phyloP scores from a whole-genome alignment of 2,888 invertebrate genomes.

The Pollenia griseotomentosa region DNA sequence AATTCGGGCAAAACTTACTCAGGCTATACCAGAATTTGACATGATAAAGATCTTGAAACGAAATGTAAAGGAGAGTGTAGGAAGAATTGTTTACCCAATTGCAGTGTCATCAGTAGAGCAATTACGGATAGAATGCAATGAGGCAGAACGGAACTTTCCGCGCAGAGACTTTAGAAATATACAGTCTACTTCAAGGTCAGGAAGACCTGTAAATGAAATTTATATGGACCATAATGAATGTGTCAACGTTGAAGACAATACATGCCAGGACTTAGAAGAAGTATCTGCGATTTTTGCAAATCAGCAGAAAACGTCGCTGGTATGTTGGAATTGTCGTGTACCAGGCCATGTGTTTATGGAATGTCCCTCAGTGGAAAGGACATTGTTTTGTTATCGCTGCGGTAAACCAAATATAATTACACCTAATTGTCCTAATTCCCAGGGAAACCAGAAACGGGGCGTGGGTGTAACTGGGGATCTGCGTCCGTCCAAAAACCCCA shows the following conservation, averaged over 20 bases:
- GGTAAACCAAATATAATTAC: background rate
- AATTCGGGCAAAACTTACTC: background rate
- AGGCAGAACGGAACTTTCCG: constrained; percentile 20
- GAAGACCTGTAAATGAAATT: too few relatives aligned
- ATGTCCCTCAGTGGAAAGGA: constrained; percentile 6
- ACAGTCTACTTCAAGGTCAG: too few relatives aligned
- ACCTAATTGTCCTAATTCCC: constrained; percentile 15
- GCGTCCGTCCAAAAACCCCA: background rate
- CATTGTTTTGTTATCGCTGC: constrained; percentile 21
- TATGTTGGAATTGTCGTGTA: constrained; percentile 36
- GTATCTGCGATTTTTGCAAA: too few relatives aligned
- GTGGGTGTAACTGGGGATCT: background rate
- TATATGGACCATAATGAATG: too few relatives aligned
- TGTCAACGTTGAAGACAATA: too few relatives aligned
- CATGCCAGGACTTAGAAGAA: too few relatives aligned
- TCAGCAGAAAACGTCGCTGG: too few relatives aligned
- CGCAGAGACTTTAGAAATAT: background rate
- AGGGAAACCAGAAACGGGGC: constrained; percentile 26
- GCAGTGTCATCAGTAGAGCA: constrained; percentile 18
- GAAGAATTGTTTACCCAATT: constrained; percentile 27
- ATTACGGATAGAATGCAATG: constrained; percentile 28
- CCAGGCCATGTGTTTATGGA: constrained; percentile 34
- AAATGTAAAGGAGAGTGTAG: constrained; percentile 21
- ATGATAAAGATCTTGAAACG: constrained; percentile 38
- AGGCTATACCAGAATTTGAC: constrained; percentile 12